These are phyloP conservation scores for Numenius arquata DNA, from an alignment of 2,113 vertebrate species.

Conservation along the genomic window DNA sequence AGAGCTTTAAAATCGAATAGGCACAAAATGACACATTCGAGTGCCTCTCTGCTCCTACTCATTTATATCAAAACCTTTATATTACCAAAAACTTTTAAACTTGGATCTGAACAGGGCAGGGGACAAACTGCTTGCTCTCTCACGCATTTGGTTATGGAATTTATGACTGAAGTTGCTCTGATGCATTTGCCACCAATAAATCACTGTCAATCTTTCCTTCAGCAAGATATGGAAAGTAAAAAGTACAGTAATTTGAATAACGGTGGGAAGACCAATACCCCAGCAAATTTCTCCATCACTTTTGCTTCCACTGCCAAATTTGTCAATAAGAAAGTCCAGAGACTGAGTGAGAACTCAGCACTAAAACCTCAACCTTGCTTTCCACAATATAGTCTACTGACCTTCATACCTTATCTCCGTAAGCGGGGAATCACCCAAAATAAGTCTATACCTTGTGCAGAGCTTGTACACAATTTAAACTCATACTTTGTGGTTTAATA, in stretches of 20 bases:
- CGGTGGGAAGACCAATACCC: slow-evolving; percentile 60
- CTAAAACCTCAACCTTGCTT: neutral
- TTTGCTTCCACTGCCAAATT: slow-evolving; percentile 34
- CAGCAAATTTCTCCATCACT: slow-evolving; percentile 56
- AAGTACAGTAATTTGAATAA: slow-evolving; percentile 69
- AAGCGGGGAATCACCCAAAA: neutral
- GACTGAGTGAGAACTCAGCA: neutral
- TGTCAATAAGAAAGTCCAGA: slow-evolving; percentile 56
- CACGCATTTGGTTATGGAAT: slow-evolving; percentile 60
- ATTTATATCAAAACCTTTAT: neutral
- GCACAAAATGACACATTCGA: neutral
- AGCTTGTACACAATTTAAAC: neutral
- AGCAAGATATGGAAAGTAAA: slow-evolving; percentile 65
- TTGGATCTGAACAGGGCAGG: neutral
- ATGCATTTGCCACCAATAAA: slow-evolving; percentile 56
- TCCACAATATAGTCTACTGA: neutral
- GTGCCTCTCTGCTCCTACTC: neutral
- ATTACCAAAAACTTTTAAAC: neutral
- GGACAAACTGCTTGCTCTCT: slow-evolving; percentile 40
- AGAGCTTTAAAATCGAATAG: neutral
- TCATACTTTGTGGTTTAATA: neutral
- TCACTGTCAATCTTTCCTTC: slow-evolving; percentile 71
- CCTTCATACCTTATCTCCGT: neutral
- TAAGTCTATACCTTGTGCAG: neutral
- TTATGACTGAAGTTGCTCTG: slow-evolving; percentile 58